Evolutionary conservation across 2,888 invertebrate species (phyloP).

Genomic region (Metopia argyrocephala): DNA sequence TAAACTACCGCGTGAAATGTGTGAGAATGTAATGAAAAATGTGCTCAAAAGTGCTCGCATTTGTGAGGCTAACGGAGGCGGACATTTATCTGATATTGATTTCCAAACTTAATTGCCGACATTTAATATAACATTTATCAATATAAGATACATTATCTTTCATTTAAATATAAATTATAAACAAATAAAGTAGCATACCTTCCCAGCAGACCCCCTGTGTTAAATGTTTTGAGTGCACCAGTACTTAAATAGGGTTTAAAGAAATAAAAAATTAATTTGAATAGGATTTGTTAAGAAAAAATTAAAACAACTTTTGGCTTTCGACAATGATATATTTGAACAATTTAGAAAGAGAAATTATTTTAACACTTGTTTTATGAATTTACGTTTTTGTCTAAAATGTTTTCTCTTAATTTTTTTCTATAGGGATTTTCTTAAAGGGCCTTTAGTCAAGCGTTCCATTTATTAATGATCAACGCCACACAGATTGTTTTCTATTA

Average conservation of each 20-base stretch:
- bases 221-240: background rate
- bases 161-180: too few species aligned
- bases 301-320: background rate
- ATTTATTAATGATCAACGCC: slow-evolving; percentile 41
- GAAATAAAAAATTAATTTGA: background rate
- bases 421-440: background rate
- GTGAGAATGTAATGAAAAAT: too few species aligned
- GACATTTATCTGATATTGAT: too few species aligned
- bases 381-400: slow-evolving; percentile 7
- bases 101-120: too few species aligned
- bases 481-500: slow-evolving; percentile 8
- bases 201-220: too few species aligned
- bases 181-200: too few species aligned
- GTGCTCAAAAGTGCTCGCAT: too few species aligned
- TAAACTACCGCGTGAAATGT: too few species aligned
- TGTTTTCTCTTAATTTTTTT: background rate
- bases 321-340: slow-evolving; percentile 5
- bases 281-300: background rate
- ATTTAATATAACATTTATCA: too few species aligned
- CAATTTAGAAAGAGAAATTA: slow-evolving; percentile 13
- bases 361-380: slow-evolving; percentile 10
- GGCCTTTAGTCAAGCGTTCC: slow-evolving; percentile 8
- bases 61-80: too few species aligned
- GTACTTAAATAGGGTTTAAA: background rate
- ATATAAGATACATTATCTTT: too few species aligned